Evolutionary conservation across 2,113 vertebrate genomes (phyloP).

Genomic region (Hemichromis elongatus): DNA sequence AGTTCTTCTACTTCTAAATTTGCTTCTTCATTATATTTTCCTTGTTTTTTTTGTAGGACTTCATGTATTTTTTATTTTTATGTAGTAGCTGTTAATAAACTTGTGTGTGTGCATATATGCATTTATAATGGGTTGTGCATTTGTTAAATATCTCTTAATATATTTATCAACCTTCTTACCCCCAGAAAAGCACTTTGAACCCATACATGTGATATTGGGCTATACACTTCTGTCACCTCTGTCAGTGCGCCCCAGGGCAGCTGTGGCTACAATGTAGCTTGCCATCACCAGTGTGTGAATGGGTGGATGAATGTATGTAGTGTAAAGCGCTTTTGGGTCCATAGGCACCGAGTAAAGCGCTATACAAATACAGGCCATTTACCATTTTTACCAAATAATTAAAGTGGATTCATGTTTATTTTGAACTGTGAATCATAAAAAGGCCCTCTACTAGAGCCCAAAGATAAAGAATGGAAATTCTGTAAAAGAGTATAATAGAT

Average conservation of each 20-base stretch:
- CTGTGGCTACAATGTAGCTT: too few species aligned
- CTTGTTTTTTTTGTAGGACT: neutral
- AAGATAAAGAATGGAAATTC: neutral
- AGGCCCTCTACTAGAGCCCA: rapidly evolving
- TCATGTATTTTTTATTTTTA: neutral
- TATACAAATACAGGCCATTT: too few species aligned
- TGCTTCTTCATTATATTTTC: neutral
- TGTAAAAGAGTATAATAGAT: neutral
- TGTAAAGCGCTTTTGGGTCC: too few species aligned
- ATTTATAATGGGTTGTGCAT: neutral
- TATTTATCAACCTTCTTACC: neutral
- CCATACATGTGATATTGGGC: neutral
- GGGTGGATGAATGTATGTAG: too few species aligned
- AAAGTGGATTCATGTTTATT: neutral
- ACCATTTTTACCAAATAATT: too few species aligned
- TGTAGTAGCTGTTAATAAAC: neutral
- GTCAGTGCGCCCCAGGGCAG: too few species aligned
- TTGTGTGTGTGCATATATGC: neutral
- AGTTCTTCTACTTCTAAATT: neutral
- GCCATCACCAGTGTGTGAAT: too few species aligned
- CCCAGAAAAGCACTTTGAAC: neutral
- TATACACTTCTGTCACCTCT: too few species aligned
- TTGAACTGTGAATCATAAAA: neutral
- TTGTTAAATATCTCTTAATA: neutral
- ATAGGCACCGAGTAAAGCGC: too few species aligned